Evolutionary conservation across 2,797 vertebrate species (phyloP).

Genomic region (Xenopus petersii): DNA sequence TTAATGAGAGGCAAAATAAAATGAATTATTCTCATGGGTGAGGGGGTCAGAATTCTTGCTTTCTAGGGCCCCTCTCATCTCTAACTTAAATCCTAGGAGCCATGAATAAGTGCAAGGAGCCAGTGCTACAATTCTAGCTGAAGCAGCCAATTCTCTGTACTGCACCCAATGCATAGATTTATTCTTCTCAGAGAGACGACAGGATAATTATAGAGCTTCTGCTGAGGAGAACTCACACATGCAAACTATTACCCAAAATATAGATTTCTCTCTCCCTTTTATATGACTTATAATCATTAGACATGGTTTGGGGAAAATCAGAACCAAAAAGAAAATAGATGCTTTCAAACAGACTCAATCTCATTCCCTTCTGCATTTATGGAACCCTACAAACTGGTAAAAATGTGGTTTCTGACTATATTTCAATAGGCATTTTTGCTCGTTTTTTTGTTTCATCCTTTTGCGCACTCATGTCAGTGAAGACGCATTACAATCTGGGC

Average conservation of each 20-base stretch:
- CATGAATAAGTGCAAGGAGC: slow-evolving; percentile 11
- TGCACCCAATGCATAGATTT: slow-evolving; percentile 71
- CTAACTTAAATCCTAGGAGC: no score
- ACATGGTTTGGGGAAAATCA: slow-evolving; percentile 75
- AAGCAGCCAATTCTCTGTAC: slow-evolving; percentile 57
- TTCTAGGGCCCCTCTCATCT: no score
- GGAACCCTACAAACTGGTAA: slow-evolving; percentile 65
- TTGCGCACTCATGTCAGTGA: slow-evolving; percentile 49
- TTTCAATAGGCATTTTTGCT: slow-evolving; percentile 61
- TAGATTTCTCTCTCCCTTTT: slow-evolving; percentile 63
- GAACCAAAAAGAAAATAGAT: slow-evolving; percentile 76
- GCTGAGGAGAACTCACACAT: slow-evolving; percentile 74
- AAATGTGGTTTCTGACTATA: slow-evolving; percentile 64
- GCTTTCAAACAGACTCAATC: slow-evolving; percentile 69
- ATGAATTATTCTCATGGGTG: no score
- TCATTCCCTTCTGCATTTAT: slow-evolving; percentile 70
- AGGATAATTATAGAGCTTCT: slow-evolving; percentile 72
- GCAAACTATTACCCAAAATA: slow-evolving; percentile 76
- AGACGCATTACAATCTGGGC: slow-evolving; percentile 31
- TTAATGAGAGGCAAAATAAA: no score
- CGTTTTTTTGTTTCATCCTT: no score
- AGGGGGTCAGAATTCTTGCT: no score
- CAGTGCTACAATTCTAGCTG: slow-evolving; percentile 55
- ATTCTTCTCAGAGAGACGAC: slow-evolving; percentile 67
- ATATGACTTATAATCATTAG: slow-evolving; percentile 75